These are phyloP conservation scores for Halictus quadricinctus DNA, from an alignment of 2,888 invertebrate genomes.

Conservation along the genomic window DNA sequence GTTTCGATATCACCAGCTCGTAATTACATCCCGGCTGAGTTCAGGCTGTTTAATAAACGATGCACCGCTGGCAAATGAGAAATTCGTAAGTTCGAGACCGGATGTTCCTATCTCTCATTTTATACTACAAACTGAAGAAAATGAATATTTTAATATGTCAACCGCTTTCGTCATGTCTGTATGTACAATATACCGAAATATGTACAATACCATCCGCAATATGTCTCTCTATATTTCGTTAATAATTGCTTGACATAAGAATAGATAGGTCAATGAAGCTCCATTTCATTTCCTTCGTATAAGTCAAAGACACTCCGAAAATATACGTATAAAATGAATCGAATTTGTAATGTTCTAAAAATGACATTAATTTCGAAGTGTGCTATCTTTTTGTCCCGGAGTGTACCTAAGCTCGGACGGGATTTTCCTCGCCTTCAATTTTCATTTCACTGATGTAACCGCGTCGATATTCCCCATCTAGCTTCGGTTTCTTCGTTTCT, in stretches of 20 bases:
- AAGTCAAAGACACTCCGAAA: too few species aligned
- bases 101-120: not conserved
- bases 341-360: too few species aligned
- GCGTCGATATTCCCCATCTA: slow-evolving; percentile 2
- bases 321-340: too few species aligned
- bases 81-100: not conserved
- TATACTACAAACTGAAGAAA: too few species aligned
- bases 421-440: slow-evolving; percentile 45
- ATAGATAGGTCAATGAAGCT: too few species aligned
- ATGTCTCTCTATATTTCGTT: too few species aligned
- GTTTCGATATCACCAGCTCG: slow-evolving; percentile 13
- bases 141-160: too few species aligned
- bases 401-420: slow-evolving; percentile 16
- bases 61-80: slow-evolving; percentile 3
- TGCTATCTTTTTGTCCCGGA: not conserved
- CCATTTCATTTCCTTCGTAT: too few species aligned
- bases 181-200: too few species aligned
- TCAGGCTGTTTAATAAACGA: slow-evolving; percentile 26
- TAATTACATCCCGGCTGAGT: slow-evolving; percentile 36
- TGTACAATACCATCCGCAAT: too few species aligned
- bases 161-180: too few species aligned
- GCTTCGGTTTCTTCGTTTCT: not conserved
- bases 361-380: not conserved
- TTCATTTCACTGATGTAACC: slow-evolving; percentile 48
- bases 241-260: too few species aligned